Percentiles rank a stretch among this genome's conserved stretches.
Conservation (phyloP, 2,888 invertebrate species). For the Thereva nobilitata region DNA sequence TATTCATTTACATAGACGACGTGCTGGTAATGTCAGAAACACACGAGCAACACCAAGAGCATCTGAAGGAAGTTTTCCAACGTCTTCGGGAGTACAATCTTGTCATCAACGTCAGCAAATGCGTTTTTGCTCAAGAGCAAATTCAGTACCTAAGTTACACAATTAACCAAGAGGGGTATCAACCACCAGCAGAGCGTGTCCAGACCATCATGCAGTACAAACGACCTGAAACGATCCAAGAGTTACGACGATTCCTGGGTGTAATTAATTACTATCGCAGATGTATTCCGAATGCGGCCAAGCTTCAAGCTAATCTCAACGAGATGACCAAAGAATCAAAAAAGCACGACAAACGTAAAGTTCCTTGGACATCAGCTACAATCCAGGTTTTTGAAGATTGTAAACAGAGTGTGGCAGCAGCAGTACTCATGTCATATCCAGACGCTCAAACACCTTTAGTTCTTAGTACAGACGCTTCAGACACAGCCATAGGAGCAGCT, state of each 20-base stretch:
- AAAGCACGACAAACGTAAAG: conserved; percentile 16
- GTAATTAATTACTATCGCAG: conserved; percentile 17
- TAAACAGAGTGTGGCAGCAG: too few species aligned
- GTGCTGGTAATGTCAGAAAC: too few species aligned
- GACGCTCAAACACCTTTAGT: too few species aligned
- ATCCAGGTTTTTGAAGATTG: too few species aligned
- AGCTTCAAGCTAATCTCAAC: conserved; percentile 22
- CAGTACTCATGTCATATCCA: too few species aligned
- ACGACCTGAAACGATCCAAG: neutral
- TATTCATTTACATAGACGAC: too few species aligned
- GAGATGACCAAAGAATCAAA: conserved; percentile 13
- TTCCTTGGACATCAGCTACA: conserved; percentile 13
- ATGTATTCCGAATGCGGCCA: conserved; percentile 21
- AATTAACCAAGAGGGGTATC: neutral
- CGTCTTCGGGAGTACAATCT: neutral
- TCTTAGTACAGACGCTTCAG: too few species aligned
- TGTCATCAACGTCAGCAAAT: neutral
- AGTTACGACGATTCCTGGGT: neutral
- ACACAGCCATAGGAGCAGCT: too few species aligned
- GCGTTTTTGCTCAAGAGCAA: neutral
- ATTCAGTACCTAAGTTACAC: neutral
- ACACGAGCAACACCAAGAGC: too few species aligned
- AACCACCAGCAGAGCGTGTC: neutral
- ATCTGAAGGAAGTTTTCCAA: too few species aligned
- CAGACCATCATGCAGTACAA: too few species aligned